phyloP scores from a whole-genome alignment of 2,888 invertebrate genomes.

The Branchipolynoe longqiensis region DNA sequence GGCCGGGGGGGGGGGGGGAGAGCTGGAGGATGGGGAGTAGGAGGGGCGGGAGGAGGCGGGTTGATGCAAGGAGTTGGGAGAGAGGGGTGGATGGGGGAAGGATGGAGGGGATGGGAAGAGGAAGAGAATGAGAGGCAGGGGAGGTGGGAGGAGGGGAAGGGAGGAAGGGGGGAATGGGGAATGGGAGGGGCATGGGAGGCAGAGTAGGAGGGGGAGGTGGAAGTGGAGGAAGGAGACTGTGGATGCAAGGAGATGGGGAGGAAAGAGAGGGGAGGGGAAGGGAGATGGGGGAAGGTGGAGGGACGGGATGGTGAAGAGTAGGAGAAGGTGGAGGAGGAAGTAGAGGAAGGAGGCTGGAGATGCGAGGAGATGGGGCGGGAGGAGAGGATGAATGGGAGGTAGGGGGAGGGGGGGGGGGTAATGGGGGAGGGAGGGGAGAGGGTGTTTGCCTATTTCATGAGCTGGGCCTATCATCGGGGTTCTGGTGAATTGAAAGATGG shows the following conservation, averaged over 20 bases:
- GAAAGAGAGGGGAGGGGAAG: not conserved
- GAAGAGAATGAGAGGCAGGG: not conserved
- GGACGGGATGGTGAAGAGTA: not conserved
- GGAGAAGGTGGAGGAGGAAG: not conserved
- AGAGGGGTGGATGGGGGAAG: not conserved
- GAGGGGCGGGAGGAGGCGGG: slow-evolving; percentile 1
- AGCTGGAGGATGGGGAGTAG: not conserved
- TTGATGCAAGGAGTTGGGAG: too few relatives aligned
- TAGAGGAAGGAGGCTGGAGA: not conserved
- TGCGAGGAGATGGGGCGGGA: not conserved
- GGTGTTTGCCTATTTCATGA: slow-evolving; percentile 40
- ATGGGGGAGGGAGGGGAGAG: not conserved
- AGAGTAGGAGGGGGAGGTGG: not conserved
- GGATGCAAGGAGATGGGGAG: too few relatives aligned
- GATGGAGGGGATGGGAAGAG: not conserved
- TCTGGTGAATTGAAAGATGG: slow-evolving; percentile 44
- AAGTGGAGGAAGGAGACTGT: not conserved
- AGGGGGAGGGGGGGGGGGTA: not conserved
- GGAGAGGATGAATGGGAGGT: not conserved
- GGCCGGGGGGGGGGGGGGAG: not conserved
- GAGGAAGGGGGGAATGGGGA: not conserved
- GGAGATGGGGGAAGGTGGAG: not conserved
- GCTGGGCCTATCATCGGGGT: slow-evolving; percentile 9
- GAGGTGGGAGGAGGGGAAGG: not conserved
- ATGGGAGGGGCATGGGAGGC: not conserved